Evolutionary conservation across 2,113 vertebrate species (phyloP), one percentile per base, ranked within the genome.

Genomic region (Sardina pilchardus): DNA sequence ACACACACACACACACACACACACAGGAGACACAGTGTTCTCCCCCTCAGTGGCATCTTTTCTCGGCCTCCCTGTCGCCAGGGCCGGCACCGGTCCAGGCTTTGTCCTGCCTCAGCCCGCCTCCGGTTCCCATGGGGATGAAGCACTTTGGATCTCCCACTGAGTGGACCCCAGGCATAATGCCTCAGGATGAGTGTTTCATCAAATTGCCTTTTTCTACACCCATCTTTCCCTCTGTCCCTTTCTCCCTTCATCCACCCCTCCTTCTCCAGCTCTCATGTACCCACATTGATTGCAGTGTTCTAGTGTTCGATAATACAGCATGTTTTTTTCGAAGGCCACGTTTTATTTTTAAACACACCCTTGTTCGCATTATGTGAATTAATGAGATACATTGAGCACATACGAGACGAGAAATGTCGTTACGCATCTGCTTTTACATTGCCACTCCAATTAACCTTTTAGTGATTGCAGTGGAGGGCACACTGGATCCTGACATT

Each of bases 381-480:
- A 78, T 78, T 78, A 78, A 78, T 78, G 71, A 14, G 71, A 78
- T 78, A 34, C 16, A 78, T 78, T 78, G 30, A 36, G 12, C 71
- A 78, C 71, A 34, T 78, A 78, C 14, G 12, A 17, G 71, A 30
- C 39, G 71, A 34, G 24, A 83, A 89, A 84, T 85, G 90, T 84
- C 87, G 86, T 90, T 90, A 93, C 82, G 85, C 48, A 43, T 90
- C 90, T 90, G 82, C 86, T 88, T 91, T 92, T 89, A 78, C 82
- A 81, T 84, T 91, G 83, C 90, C 84, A 82, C 89, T 93, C 89
- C 88, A 93, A 89, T 93, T 90, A 93, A 93, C 91, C 90, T 93
- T 89, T 87, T 88, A 89, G 88, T 89, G 87, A 92, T 90, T 89
- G 83, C 88, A 87, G 81, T n/a, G 42, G 63, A 88, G 86, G 86